Evolutionary conservation across 2,888 invertebrate species (phyloP).

Genomic region (Monopis laevigella): DNA sequence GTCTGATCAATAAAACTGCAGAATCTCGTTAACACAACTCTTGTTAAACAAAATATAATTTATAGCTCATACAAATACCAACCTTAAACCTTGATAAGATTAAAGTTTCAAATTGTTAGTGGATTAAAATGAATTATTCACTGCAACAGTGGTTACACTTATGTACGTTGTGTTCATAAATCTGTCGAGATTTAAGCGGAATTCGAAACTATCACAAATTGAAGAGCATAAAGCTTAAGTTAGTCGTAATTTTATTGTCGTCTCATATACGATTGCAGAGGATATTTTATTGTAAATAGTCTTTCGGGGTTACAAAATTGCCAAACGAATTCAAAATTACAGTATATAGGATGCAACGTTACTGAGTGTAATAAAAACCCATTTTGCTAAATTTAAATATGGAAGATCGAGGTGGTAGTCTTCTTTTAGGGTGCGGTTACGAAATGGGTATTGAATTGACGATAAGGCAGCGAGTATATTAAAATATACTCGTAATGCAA

Average conservation of each 20-base stretch:
- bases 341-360: too few species aligned
- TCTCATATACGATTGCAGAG: too few species aligned
- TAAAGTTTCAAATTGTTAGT: neutral
- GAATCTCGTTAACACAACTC: neutral
- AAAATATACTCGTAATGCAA: too few species aligned
- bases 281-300: too few species aligned
- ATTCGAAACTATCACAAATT: constrained; percentile 6
- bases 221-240: constrained; percentile 1
- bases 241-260: constrained; percentile 5
- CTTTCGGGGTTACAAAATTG: too few species aligned
- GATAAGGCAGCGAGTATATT: too few species aligned
- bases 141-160: constrained; percentile 1
- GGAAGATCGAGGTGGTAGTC: too few species aligned
- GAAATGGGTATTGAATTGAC: too few species aligned
- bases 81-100: neutral
- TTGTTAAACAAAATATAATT: neutral
- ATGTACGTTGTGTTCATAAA: constrained; percentile 8
- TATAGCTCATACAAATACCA: neutral
- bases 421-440: too few species aligned
- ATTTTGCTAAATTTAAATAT: too few species aligned
- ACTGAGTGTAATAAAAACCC: too few species aligned
- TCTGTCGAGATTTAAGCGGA: constrained; percentile 6
- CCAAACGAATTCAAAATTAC: too few species aligned
- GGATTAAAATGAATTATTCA: neutral
- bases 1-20: constrained; percentile 7